Evolutionary conservation across 2,797 vertebrate species (phyloP), one percentile per base, ranked within the genome.

Genomic region (Picus viridis): DNA sequence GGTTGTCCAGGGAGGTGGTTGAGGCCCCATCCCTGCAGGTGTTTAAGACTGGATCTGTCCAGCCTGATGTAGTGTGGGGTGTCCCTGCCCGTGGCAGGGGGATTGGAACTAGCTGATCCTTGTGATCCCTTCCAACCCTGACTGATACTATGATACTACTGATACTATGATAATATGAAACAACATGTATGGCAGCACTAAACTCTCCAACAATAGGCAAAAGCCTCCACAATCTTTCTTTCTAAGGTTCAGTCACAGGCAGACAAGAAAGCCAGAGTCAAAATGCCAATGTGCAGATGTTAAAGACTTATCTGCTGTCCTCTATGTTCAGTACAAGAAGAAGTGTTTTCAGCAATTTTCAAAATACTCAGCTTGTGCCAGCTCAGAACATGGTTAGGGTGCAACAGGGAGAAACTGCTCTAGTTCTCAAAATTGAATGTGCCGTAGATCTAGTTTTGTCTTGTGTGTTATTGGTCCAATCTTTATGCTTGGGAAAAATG

Each of bases 251-350:
- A 43, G 13, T 82, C 32, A 81, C 6, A 47, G 63, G 19, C 32
- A 53, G 22, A 36, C 4, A 22, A 26, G 36, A 83, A 67, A 76
- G 15, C 11, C 43, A 67, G 32, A 65, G 30, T 6, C 10, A 57
- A 23, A 79, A 85, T 6, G 32, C 20, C 30, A 19, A 10, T 0
- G 0, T 34, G 26, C 26, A 63, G 16, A 63, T 2, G 2, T 43
- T 34, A 85, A 89, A 83, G 39, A 4, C 4, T 1, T 19, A 57
- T 58, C 47, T 86, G 14, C 39, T 81, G 34, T 36, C 30, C 39
- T 23, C 27, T 41, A 0, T 26, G 26, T 71, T 68, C 10, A 57
- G 29, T 1, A 1, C 19, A 73, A 59, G 20, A 75, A 51, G 13
- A 74, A 70, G 26, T 65, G 5, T 1, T 51, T 88, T 27, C 34